These are phyloP conservation scores for Enteromius anoplus DNA, from an alignment of 2,797 vertebrate species.

Conservation along the genomic window DNA sequence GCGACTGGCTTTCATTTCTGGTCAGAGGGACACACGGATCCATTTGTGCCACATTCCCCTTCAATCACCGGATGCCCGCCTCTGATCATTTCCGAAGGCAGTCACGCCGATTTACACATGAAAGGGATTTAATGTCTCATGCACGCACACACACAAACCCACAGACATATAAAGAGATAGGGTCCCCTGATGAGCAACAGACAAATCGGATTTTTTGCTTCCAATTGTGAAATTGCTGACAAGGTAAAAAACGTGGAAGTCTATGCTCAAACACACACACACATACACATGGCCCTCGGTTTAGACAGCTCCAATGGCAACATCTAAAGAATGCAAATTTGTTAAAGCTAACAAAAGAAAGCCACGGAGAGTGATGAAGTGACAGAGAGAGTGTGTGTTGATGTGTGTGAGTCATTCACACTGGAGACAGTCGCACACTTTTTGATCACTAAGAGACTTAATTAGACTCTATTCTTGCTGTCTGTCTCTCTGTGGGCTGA, in stretches of 20 bases:
- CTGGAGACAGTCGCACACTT: slow-evolving; percentile 43
- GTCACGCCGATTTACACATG: slow-evolving; percentile 5
- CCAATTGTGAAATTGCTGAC: slow-evolving; percentile 32
- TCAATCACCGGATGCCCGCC: slow-evolving; percentile 19
- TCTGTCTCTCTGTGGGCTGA: slow-evolving; percentile 45
- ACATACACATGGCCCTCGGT: not conserved
- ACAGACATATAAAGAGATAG: not conserved
- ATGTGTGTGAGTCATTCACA: slow-evolving; percentile 34
- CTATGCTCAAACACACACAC: not conserved
- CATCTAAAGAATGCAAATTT: slow-evolving; percentile 47
- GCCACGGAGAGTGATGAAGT: not conserved
- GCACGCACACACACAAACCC: not conserved
- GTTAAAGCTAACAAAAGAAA: slow-evolving; percentile 11
- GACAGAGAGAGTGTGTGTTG: slow-evolving; percentile 18
- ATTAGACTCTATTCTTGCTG: slow-evolving; percentile 47
- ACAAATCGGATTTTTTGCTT: slow-evolving; percentile 31
- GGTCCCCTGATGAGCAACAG: slow-evolving; percentile 14
- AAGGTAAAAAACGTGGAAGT: slow-evolving; percentile 4
- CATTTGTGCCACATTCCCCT: slow-evolving; percentile 22
- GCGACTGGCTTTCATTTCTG: slow-evolving; percentile 32
- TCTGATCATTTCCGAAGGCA: slow-evolving; percentile 35
- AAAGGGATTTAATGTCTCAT: slow-evolving; percentile 19
- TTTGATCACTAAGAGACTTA: slow-evolving; percentile 45
- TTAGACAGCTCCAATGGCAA: slow-evolving; percentile 21
- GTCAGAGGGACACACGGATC: slow-evolving; percentile 19